A percentile compares a stretch with the other conserved stretches of the same genome.
phyloP scores from a whole-genome alignment of 2,888 invertebrate species.

The Microctonus aethiopoides region DNA sequence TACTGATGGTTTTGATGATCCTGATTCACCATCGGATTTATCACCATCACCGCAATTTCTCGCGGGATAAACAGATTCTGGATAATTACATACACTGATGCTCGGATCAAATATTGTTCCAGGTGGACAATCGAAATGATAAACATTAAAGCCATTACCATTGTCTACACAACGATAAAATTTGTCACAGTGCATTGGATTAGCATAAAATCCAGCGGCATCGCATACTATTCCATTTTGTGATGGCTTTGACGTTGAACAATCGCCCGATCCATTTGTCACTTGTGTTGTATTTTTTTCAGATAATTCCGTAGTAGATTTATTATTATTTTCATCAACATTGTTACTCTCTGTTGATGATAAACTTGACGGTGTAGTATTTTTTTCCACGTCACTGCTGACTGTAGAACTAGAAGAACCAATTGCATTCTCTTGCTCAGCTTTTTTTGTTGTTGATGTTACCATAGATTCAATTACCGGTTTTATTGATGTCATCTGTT shows the following conservation, averaged over 20 bases:
- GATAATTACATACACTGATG: constrained; percentile 76
- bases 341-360: constrained; percentile 33
- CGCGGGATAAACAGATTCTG: constrained; percentile 74
- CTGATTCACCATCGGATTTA: background rate
- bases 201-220: constrained; percentile 74
- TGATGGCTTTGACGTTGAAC: constrained; percentile 45
- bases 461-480: constrained; percentile 17
- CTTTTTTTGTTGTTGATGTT: constrained; percentile 9
- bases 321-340: background rate
- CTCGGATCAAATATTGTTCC: constrained; percentile 81
- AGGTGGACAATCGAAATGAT: constrained; percentile 75
- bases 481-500: background rate
- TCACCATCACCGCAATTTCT: constrained; percentile 52
- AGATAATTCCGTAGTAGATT: constrained; percentile 26
- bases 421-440: constrained; percentile 5
- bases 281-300: background rate
- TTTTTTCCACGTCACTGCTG: constrained; percentile 8
- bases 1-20: background rate
- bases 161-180: constrained; percentile 77
- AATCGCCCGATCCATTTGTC: constrained; percentile 35
- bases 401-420: background rate
- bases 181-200: constrained; percentile 72
- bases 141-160: constrained; percentile 74
- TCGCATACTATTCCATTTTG: constrained; percentile 65
- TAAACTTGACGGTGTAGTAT: background rate